A percentile compares a stretch with the other conserved stretches of the same genome.
Conservation (phyloP, 1,140 invertebrate species). For the Nasonia longicornis region DNA sequence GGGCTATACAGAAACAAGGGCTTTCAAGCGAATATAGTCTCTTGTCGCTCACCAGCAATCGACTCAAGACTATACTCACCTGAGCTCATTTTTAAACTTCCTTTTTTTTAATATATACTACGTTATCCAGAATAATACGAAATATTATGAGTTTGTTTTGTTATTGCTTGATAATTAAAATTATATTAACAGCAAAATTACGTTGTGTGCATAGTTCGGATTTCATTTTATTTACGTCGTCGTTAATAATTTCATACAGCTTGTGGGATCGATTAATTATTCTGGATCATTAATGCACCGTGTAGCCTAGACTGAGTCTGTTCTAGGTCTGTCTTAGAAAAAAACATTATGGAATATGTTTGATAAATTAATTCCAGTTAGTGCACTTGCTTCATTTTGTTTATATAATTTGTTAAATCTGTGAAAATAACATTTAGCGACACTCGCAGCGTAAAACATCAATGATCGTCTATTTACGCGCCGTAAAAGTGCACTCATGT, state of each 20-base stretch:
- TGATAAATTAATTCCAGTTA: slow-evolving; percentile 42
- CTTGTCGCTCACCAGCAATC: slow-evolving; percentile 1
- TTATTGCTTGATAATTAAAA: slow-evolving; percentile 5
- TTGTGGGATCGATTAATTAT: slow-evolving; percentile 62
- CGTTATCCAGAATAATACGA: slow-evolving; percentile 47
- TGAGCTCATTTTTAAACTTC: slow-evolving; percentile 16
- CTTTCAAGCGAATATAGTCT: slow-evolving; percentile 44
- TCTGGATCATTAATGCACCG: slow-evolving; percentile 65
- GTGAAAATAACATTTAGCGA: slow-evolving; percentile 34
- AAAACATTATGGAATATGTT: slow-evolving; percentile 18
- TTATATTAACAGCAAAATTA: slow-evolving; percentile 3
- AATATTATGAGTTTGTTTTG: slow-evolving; percentile 10
- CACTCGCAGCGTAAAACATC: slow-evolving; percentile 31
- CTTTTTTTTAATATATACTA: slow-evolving; percentile 15
- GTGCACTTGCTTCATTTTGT: slow-evolving; percentile 37
- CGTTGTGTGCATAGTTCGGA: slow-evolving; percentile 5
- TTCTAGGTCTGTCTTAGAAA: slow-evolving; percentile 69
- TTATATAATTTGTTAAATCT: slow-evolving; percentile 26
- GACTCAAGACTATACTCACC: slow-evolving; percentile 31
- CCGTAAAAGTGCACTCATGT: slow-evolving; percentile 47
- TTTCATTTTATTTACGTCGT: slow-evolving; percentile 28
- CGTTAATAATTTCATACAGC: slow-evolving; percentile 8
- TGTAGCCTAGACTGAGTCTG: slow-evolving; percentile 68
- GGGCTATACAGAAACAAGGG: slow-evolving; percentile 32
- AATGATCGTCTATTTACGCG: slow-evolving; percentile 20